Evolutionary conservation across 2,888 invertebrate species (phyloP).

Genomic region (Leptogaster cylindrica): DNA sequence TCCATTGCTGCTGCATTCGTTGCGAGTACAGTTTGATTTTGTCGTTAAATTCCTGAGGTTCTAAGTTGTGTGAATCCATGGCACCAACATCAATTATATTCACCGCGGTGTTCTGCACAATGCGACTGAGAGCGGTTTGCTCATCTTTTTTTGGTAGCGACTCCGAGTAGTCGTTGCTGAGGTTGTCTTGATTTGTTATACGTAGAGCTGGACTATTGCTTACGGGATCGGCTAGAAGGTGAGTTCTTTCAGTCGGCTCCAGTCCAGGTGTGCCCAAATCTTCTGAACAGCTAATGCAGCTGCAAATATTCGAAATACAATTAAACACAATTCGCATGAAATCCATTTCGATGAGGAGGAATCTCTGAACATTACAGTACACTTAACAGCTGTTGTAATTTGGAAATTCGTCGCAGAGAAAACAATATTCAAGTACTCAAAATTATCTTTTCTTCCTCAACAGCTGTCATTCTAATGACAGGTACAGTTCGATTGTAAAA

Average conservation of each 20-base stretch:
- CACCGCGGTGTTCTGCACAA: conserved; percentile 90
- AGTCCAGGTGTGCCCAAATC: conserved; percentile 55
- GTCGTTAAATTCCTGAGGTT: conserved; percentile 88
- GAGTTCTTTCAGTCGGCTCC: conserved; percentile 76
- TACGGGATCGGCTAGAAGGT: conserved; percentile 77
- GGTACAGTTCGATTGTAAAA: too few species aligned
- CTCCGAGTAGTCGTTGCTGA: conserved; percentile 68
- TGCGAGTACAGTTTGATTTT: conserved; percentile 75
- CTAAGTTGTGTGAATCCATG: conserved; percentile 84
- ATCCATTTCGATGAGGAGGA: conserved; percentile 56
- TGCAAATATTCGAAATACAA: conserved; percentile 56
- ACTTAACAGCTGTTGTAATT: too few species aligned
- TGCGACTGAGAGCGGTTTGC: conserved; percentile 86
- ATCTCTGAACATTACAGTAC: too few species aligned
- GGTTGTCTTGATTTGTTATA: conserved; percentile 75
- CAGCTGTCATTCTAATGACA: too few species aligned
- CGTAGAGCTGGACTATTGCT: conserved; percentile 76
- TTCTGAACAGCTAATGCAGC: conserved; percentile 59
- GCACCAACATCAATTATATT: conserved; percentile 95
- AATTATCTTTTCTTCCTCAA: too few species aligned
- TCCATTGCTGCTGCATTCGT: conserved; percentile 65
- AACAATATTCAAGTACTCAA: too few species aligned
- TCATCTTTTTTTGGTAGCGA: conserved; percentile 82
- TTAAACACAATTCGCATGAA: conserved; percentile 56
- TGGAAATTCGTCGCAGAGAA: too few species aligned